A percentile compares a stretch with the other conserved stretches of the same genome.
phyloP scores from a whole-genome alignment of 2,797 vertebrate genomes.

The Alcedo quadribrachys region DNA sequence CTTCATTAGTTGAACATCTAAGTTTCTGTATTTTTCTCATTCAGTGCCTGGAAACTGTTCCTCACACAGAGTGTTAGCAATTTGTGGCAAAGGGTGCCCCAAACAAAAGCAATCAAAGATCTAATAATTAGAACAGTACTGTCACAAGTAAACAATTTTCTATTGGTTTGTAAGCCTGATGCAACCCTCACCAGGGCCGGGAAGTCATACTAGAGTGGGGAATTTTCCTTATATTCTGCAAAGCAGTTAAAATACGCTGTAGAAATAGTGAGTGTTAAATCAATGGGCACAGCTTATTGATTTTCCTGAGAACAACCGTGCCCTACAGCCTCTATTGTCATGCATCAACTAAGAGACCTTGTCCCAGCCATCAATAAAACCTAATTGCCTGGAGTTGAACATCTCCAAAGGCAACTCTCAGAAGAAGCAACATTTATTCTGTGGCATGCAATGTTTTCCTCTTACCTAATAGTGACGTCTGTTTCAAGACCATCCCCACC shows the following conservation, averaged over 20 bases:
- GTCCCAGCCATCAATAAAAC: not conserved
- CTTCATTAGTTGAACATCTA: not conserved
- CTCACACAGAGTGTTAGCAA: not conserved
- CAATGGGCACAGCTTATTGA: slow-evolving; percentile 1
- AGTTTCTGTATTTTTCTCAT: not conserved
- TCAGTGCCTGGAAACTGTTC: not conserved
- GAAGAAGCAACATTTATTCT: rapidly evolving
- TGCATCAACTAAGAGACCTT: not conserved
- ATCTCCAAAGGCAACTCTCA: not conserved
- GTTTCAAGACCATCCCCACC: slow-evolving; percentile 87
- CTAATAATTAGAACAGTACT: not conserved
- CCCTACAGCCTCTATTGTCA: not conserved
- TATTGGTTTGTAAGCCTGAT: not conserved
- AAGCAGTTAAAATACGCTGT: not conserved
- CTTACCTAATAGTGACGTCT: slow-evolving; percentile 89
- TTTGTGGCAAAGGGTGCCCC: not conserved
- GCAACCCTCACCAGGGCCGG: not conserved
- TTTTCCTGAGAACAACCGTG: not conserved
- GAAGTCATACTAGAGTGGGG: not conserved
- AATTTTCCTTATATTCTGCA: not conserved
- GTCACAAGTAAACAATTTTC: not conserved
- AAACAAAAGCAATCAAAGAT: not conserved
- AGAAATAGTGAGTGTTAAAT: not conserved
- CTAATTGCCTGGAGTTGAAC: not conserved
- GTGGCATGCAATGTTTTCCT: rapidly evolving